These are phyloP conservation scores for Odocoileus hemionus DNA, from an alignment of 2,113 vertebrate genomes.

Conservation along the genomic window DNA sequence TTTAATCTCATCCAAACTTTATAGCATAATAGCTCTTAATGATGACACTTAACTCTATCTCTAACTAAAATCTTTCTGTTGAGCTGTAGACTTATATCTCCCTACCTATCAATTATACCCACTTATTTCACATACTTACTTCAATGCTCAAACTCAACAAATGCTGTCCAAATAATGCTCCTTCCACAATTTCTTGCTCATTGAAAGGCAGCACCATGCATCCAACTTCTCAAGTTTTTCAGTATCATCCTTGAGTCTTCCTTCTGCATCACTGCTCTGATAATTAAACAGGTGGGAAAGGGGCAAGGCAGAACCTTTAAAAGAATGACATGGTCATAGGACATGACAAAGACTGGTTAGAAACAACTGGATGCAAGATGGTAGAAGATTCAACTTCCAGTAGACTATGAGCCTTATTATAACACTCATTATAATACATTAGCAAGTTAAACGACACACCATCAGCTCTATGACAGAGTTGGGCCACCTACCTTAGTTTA, in stretches of 20 bases:
- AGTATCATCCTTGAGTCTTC: not conserved
- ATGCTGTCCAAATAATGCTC: not conserved
- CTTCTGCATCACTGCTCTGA: not conserved
- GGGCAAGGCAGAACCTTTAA: not conserved
- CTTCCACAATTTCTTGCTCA: not conserved
- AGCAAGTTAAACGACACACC: not conserved
- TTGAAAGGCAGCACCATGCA: not conserved
- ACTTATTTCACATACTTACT: not conserved
- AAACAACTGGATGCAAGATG: not conserved
- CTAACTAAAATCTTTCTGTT: not conserved
- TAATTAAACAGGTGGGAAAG: not conserved
- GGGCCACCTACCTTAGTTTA: not conserved
- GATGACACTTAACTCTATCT: not conserved
- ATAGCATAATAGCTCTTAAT: not conserved
- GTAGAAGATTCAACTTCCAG: not conserved
- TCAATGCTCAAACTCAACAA: not conserved
- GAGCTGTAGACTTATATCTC: not conserved
- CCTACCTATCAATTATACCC: not conserved
- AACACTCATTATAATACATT: not conserved
- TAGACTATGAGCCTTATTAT: not conserved
- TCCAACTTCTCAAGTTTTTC: not conserved
- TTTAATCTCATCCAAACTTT: not conserved
- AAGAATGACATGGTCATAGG: not conserved
- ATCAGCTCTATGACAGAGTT: not conserved
- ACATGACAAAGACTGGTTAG: not conserved